A percentile compares a stretch with the other conserved stretches of the same genome.
These are phyloP conservation scores for Periplaneta americana DNA, from an alignment of 1,140 invertebrate genomes.

Conservation along the genomic window DNA sequence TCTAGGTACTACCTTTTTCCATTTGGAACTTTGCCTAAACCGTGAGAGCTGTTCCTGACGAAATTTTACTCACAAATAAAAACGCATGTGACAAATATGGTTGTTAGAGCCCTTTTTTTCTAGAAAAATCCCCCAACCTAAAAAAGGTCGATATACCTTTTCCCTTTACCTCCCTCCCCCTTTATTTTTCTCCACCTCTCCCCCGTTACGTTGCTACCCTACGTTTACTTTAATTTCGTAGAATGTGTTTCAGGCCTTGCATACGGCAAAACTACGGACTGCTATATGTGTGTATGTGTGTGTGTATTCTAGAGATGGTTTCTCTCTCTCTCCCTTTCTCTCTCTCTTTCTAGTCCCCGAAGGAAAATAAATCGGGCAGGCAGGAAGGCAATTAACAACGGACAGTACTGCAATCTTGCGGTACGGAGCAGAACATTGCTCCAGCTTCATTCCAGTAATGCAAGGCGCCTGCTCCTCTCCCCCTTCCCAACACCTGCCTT, in stretches of 20 bases:
- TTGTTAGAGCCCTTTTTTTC: neutral
- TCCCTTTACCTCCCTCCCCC: neutral
- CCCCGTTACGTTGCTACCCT: neutral
- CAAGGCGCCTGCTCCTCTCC: neutral
- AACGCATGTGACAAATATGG: neutral
- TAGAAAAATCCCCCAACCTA: neutral
- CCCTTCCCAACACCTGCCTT: neutral
- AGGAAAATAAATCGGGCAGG: constrained; percentile 6
- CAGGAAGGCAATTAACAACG: constrained; percentile 3
- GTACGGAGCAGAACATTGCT: neutral
- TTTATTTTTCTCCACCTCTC: neutral
- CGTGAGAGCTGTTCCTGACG: neutral
- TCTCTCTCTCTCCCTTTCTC: too few relatives aligned
- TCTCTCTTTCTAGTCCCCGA: constrained; percentile 1
- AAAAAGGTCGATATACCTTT: neutral
- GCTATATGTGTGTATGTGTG: neutral
- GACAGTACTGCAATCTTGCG: neutral
- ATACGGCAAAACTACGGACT: neutral
- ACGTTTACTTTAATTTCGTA: neutral
- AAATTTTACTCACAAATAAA: neutral
- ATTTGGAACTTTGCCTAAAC: neutral
- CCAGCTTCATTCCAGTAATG: constrained; percentile 5
- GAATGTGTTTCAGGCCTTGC: neutral
- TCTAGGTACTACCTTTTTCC: neutral
- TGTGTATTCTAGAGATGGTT: neutral